Percentiles rank a stretch among this genome's conserved stretches.
Evolutionary conservation across 2,888 invertebrate genomes (phyloP).

Genomic region (Nasonia oneida): DNA sequence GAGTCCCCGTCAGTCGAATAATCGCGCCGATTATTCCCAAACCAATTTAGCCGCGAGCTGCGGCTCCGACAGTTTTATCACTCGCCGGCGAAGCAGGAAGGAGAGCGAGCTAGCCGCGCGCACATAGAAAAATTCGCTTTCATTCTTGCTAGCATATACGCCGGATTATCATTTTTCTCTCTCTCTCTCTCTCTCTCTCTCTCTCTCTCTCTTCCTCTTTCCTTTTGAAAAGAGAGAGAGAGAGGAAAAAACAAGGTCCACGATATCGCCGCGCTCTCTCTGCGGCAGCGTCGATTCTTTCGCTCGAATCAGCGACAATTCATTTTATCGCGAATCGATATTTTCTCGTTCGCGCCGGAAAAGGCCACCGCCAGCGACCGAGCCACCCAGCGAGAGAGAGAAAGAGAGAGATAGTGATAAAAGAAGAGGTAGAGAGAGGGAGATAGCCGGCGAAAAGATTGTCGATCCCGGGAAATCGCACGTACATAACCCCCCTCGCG

Average conservation of each 20-base stretch:
- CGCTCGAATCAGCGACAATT: constrained; percentile 58
- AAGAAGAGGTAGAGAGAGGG: constrained; percentile 22
- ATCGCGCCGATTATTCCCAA: not conserved
- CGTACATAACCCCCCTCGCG: not conserved
- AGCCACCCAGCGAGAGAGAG: not conserved
- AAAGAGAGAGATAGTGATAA: constrained; percentile 20
- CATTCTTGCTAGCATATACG: not conserved
- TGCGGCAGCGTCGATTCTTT: constrained; percentile 22
- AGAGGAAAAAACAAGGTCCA: not conserved
- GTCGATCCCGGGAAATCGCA: constrained; percentile 34
- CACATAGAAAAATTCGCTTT: constrained; percentile 8
- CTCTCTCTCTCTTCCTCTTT: constrained; percentile 8
- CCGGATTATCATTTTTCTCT: constrained; percentile 24
- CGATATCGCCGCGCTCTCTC: not conserved
- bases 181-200: not conserved
- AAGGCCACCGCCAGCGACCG: not conserved
- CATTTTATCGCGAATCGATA: constrained; percentile 60
- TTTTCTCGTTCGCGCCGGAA: constrained; percentile 43
- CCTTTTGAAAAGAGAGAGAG: not conserved
- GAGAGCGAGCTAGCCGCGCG: not conserved
- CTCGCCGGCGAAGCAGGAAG: not conserved
- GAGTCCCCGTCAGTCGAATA: constrained; percentile 4
- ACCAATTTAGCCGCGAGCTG: constrained; percentile 2
- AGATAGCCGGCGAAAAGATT: constrained; percentile 42
- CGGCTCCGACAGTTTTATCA: constrained; percentile 1